A percentile compares a stretch with the other conserved stretches of the same genome.
These are phyloP conservation scores for Stercorarius parasiticus DNA, from an alignment of 2,113 vertebrate species.

Conservation along the genomic window DNA sequence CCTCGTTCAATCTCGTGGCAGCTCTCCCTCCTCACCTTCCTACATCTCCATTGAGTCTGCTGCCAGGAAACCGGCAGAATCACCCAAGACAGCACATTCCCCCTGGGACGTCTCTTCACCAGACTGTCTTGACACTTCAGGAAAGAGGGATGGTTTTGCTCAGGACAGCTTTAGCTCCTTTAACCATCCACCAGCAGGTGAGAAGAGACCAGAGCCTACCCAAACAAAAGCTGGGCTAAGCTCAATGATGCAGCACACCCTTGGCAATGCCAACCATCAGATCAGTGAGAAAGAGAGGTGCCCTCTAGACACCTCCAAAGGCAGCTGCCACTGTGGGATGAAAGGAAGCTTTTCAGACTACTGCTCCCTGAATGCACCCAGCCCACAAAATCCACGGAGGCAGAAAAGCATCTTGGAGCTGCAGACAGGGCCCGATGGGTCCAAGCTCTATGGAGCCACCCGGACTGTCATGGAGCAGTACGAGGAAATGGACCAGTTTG, in stretches of 20 bases:
- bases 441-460: conserved; percentile 71
- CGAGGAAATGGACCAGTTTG: conserved; percentile 77
- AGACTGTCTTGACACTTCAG: not conserved
- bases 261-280: not conserved
- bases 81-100: not conserved
- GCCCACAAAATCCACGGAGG: conserved; percentile 55
- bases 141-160: conserved; percentile 25
- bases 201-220: not conserved
- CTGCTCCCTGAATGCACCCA: not conserved
- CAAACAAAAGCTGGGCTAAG: conserved; percentile 23
- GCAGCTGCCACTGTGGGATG: conserved; percentile 19
- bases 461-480: conserved; percentile 81
- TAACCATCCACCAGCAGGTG: not conserved
- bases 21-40: conserved; percentile 81
- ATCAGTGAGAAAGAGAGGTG: conserved; percentile 11
- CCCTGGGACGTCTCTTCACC: not conserved
- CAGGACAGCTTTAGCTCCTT: conserved; percentile 28
- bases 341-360: conserved; percentile 32
- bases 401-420: conserved; percentile 83
- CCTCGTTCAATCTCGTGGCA: conserved; percentile 56
- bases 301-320: not conserved
- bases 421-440: conserved; percentile 71
- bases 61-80: conserved; percentile 74
- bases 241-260: not conserved
- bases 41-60: conserved; percentile 88